Evolutionary conservation across 2,888 invertebrate genomes (phyloP), one percentile per base, ranked within the genome.

Genomic region (Pomacea canaliculata): DNA sequence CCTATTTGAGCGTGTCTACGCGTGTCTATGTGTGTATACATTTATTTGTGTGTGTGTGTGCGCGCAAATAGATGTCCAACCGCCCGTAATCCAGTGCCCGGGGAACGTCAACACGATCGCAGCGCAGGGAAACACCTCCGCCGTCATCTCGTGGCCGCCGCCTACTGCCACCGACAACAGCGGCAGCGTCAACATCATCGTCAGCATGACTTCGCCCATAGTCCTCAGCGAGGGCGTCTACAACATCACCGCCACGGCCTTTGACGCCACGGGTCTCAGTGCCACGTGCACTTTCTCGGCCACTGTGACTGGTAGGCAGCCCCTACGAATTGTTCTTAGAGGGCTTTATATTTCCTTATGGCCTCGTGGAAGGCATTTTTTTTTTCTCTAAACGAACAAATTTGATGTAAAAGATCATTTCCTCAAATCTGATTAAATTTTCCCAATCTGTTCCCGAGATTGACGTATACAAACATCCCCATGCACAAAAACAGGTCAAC

Each of bases 131-230:
- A 70, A 81, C 63, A 79, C 81, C 51, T 79, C 80, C 19, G 83
- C 82, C 4, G 76, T 77, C 10, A 84, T 80, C 19, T 78, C 76
- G 7, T 86, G 85, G 85, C 70, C 77, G 0, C 69, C 74, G 7
- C 83, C 84, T 5, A 76, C 73, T 12, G 82, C 80, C 51, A 77
- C 80, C 19, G 86, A 86, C 77, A 86, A 84, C 81, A 83, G 84
- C 18, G 85, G 84, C 5, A 23, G 73, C 18, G 49, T 73, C 19
- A 80, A 73, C 12, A 59, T 85, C 12, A 74, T 81, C 27, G 82
- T 82, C 78, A 83, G 79, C 59, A 78, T 85, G 82, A 78, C 75
- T 69, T 80, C 83, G 66, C 85, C 85, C 19, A 78, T 79, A 48
- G 82, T 78, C 0, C 77, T 86, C 7, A 76, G 72, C 59, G 80